phyloP scores from a whole-genome alignment of 2,797 vertebrate genomes.

The Tokudaia muenninki region DNA sequence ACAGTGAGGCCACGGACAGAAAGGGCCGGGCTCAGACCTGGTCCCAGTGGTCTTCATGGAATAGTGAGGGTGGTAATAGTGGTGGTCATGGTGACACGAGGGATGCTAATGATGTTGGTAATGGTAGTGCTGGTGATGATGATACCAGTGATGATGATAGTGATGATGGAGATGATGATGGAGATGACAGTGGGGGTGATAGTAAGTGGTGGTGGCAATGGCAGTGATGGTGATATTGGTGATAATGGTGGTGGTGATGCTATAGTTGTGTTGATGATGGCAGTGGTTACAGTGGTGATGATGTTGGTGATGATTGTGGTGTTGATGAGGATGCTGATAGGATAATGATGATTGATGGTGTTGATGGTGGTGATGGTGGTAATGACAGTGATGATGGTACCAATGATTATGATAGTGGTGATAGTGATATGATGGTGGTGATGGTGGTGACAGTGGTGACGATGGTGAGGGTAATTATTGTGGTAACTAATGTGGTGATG shows the following conservation, averaged over 20 bases:
- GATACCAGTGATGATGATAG: rapidly evolving
- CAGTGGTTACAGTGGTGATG: no score
- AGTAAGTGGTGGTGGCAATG: rapidly evolving
- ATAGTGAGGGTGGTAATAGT: neutral
- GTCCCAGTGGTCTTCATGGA: no score
- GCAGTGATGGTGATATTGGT: no score
- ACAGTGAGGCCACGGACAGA: neutral
- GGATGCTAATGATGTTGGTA: rapidly evolving
- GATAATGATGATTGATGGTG: rapidly evolving
- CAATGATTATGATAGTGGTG: rapidly evolving
- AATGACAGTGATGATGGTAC: rapidly evolving
- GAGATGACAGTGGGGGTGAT: no score
- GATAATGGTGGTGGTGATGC: no score
- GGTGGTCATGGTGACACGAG: neutral
- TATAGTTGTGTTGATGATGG: no score
- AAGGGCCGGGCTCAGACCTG: neutral
- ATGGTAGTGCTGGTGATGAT: rapidly evolving
- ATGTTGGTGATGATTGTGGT: rapidly evolving
- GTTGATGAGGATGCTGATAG: neutral
- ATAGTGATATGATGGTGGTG: rapidly evolving
- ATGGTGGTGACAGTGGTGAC: rapidly evolving
- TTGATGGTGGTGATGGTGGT: rapidly evolving
- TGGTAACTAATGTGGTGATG: rapidly evolving
- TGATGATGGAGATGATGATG: rapidly evolving
- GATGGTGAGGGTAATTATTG: rapidly evolving